Base-by-base conservation (phyloP, 2,888 invertebrate genomes). In the Pollenia griseotomentosa region DNA sequence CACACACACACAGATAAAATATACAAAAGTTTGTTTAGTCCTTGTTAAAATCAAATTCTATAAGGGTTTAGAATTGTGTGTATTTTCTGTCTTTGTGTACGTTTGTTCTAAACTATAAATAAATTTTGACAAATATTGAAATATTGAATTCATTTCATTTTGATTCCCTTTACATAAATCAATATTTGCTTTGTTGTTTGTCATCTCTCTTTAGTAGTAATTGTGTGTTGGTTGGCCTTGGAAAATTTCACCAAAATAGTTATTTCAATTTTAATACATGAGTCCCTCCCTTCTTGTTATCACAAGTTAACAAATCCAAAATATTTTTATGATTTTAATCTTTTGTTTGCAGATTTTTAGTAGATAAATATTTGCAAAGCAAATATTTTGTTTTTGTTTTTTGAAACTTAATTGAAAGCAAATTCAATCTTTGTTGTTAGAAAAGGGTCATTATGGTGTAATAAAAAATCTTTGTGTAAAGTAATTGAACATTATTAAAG, bases 111-210 rank as follows among this genome's bases (percentile, higher is more conserved):
- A 71, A 33, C 63, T 42, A 70, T 63, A 80, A 65, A 75, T 66
- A 68, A 33, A 66, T 46, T 33, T 81, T 66, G 59, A 19, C 77
- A 85, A 81, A 77, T 78, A 86, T 78, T 61, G 55, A 73, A 77
- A 85, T 73, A 82, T 82, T 53, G 57, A 66, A 85, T 78, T 53
- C 57, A 68, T 68, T 77, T 63, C 63, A 40, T 46, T 59, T 44
- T 66, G 16, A 82, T 78, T 82, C 73, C 71, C 44, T 55, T 82
- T 33, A 68, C 55, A 74, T 74, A 75, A 86, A 86, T 83, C 70
- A 78, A 55, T 75, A 83, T 73, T 82, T 78, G 71, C 63, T 79
- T 73, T 82, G 23, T 65, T 12, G 78, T n/a, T 57, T 79, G 33
- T 48, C 83, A 79, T 75, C 57, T 59, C 8, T 59, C n/a, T 40